Percentiles rank a stretch among this genome's conserved stretches.
Conservation (phyloP, 1,140 invertebrate species). For the Ctenoplectra terminalis region DNA sequence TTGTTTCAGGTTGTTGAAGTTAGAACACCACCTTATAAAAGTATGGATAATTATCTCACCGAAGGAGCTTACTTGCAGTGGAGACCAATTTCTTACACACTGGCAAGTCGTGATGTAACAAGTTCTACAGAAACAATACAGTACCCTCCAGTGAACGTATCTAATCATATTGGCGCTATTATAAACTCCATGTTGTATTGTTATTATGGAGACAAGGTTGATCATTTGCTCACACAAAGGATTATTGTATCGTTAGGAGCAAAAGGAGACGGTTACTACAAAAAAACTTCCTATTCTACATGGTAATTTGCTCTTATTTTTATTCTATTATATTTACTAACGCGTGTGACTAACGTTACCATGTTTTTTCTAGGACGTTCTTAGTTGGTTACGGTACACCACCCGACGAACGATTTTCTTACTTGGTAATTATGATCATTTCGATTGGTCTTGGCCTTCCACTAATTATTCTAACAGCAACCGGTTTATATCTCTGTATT, state of each 20-base stretch:
- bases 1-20: slow-evolving; percentile 84
- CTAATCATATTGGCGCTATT: slow-evolving; percentile 65
- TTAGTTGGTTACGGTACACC: slow-evolving; percentile 85
- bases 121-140: slow-evolving; percentile 82
- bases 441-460: slow-evolving; percentile 86
- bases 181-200: slow-evolving; percentile 80
- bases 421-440: slow-evolving; percentile 85
- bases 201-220: slow-evolving; percentile 69
- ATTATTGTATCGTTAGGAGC: slow-evolving; percentile 85
- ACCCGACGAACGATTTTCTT: slow-evolving; percentile 85
- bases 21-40: slow-evolving; percentile 74
- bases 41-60: slow-evolving; percentile 34
- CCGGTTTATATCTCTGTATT: slow-evolving; percentile 81
- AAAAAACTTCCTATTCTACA: slow-evolving; percentile 84
- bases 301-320: slow-evolving; percentile 82
- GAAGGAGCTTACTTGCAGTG: slow-evolving; percentile 86
- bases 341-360: neutral
- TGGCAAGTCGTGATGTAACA: slow-evolving; percentile 79
- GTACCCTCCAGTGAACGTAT: slow-evolving; percentile 74
- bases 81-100: slow-evolving; percentile 87
- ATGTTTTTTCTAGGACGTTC: slow-evolving; percentile 84
- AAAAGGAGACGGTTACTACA: slow-evolving; percentile 85
- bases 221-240: slow-evolving; percentile 78
- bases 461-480: slow-evolving; percentile 83
- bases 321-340: slow-evolving; percentile 14